These are phyloP conservation scores for Atopsyche davidsoni DNA, from an alignment of 1,140 invertebrate species.

Conservation along the genomic window DNA sequence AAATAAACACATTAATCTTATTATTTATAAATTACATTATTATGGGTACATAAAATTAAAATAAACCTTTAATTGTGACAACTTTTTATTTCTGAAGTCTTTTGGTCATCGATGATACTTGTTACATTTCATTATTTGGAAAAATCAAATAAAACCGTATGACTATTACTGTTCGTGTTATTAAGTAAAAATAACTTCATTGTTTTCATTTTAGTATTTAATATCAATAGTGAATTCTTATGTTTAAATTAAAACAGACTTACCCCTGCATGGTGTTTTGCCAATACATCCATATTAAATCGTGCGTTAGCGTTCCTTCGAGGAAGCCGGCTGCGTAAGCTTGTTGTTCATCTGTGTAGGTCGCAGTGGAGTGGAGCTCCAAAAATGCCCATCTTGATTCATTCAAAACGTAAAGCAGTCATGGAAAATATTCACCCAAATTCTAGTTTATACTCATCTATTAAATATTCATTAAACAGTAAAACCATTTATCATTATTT, in stretches of 20 bases:
- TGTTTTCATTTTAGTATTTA: no score
- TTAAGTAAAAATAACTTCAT: no score
- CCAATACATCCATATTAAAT: constrained; percentile 59
- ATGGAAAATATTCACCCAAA: not conserved
- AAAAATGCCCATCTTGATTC: constrained; percentile 58
- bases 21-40: no score
- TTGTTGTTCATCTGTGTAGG: constrained; percentile 50
- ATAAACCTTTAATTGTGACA: no score
- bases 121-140: no score
- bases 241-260: not conserved
- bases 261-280: constrained; percentile 53
- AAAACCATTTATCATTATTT: not conserved
- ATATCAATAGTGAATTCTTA: no score
- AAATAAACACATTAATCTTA: no score
- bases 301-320: constrained; percentile 56
- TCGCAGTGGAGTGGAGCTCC: constrained; percentile 47
- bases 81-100: no score
- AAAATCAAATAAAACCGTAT: no score
- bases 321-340: constrained; percentile 61
- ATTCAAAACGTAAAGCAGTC: not conserved
- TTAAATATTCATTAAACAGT: not conserved
- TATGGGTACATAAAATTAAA: no score
- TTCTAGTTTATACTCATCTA: not conserved
- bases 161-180: no score
- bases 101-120: no score